These are phyloP conservation scores for Xiphydria camelus DNA, from an alignment of 2,888 invertebrate species.

Conservation along the genomic window DNA sequence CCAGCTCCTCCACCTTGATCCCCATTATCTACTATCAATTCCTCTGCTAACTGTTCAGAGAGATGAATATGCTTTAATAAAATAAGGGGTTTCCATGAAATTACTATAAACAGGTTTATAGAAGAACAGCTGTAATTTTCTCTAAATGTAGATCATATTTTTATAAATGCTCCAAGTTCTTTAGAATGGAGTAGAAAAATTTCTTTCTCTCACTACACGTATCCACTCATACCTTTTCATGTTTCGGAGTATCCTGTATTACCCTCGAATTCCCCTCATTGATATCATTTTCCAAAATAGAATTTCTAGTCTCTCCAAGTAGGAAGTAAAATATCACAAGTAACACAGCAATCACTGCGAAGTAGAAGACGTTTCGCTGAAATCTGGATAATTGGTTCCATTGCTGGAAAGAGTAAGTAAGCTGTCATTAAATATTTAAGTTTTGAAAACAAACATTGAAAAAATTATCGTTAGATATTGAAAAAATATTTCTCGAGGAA, in stretches of 20 bases:
- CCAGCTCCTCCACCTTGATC: conserved; percentile 39
- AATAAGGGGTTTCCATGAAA: too few relatives aligned
- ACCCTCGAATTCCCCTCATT: conserved; percentile 40
- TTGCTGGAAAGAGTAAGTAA: conserved; percentile 64
- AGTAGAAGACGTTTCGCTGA: conserved; percentile 77
- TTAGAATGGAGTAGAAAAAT: too few relatives aligned
- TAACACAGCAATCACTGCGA: conserved; percentile 63
- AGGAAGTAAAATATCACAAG: conserved; percentile 67
- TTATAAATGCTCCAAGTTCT: too few relatives aligned
- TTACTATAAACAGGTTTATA: conserved; percentile 1
- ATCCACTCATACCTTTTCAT: conserved; percentile 38
- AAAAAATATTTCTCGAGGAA: background rate
- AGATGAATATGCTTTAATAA: conserved; percentile 11
- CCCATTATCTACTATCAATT: conserved; percentile 48
- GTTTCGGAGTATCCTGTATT: conserved; percentile 37
- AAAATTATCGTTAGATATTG: too few relatives aligned
- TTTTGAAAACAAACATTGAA: conserved; percentile 4
- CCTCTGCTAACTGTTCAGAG: conserved; percentile 38
- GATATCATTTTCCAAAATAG: conserved; percentile 46
- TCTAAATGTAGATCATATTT: background rate
- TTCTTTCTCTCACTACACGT: too few relatives aligned
- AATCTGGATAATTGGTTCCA: conserved; percentile 87
- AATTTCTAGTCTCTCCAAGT: conserved; percentile 56
- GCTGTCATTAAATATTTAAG: conserved; percentile 13
- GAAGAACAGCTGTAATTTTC: background rate